Evolutionary conservation across 2,113 vertebrate species (phyloP).

Genomic region (Cairina moschata): DNA sequence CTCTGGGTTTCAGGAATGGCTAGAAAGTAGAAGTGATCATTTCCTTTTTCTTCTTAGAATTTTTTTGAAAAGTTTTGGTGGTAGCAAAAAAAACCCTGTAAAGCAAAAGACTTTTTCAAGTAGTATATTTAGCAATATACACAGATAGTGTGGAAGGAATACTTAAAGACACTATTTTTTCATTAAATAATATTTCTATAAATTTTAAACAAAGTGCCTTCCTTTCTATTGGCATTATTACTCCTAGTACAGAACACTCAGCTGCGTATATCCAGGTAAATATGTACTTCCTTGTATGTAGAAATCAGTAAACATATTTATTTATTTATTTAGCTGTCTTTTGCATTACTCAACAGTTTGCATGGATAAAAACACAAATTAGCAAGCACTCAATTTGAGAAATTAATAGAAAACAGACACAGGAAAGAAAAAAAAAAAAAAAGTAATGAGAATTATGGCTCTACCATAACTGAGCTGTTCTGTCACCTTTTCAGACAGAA

Average conservation of each 20-base stretch:
- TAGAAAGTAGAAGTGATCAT: background rate
- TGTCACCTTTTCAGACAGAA: background rate
- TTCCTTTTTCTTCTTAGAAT: background rate
- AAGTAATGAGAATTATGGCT: background rate
- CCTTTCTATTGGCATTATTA: background rate
- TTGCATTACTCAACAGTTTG: background rate
- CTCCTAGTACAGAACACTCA: background rate
- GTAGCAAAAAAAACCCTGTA: background rate
- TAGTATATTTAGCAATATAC: background rate
- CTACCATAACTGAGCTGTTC: background rate
- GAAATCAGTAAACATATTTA: background rate
- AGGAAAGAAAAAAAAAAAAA: background rate
- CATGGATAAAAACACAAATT: background rate
- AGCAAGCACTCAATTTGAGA: background rate
- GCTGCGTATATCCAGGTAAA: background rate
- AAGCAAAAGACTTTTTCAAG: background rate
- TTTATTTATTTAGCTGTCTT: no score
- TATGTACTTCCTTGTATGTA: background rate
- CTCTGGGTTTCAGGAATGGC: rapidly evolving
- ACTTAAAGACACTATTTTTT: background rate
- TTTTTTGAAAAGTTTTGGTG: background rate
- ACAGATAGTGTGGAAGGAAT: background rate
- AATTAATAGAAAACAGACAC: background rate
- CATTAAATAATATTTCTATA: background rate
- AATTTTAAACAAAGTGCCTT: background rate